Percentiles rank a stretch among this genome's conserved stretches.
Evolutionary conservation across 2,113 vertebrate genomes (phyloP).

Genomic region (Arizona elegans): DNA sequence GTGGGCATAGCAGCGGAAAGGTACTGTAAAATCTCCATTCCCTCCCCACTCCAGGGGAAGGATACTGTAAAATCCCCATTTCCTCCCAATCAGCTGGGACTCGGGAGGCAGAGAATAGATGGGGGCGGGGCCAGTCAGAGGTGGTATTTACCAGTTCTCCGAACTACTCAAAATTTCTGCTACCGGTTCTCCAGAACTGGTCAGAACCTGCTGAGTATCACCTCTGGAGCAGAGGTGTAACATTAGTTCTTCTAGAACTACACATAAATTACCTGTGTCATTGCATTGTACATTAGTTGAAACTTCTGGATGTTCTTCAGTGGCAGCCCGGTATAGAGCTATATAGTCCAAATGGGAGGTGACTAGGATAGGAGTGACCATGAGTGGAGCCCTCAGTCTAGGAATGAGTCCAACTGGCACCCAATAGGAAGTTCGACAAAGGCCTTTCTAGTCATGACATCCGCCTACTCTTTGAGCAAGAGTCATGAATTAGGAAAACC

Average conservation of each 20-base stretch:
- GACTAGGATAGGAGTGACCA: background rate
- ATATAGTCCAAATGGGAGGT: background rate
- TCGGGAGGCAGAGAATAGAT: too few species aligned
- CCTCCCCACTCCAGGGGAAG: too few species aligned
- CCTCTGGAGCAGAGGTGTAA: background rate
- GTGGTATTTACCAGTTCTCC: too few species aligned
- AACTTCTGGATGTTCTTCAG: background rate
- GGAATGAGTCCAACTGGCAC: background rate
- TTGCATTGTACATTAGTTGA: background rate
- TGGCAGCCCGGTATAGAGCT: background rate
- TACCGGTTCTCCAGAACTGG: too few species aligned
- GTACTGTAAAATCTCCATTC: too few species aligned
- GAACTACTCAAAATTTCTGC: too few species aligned
- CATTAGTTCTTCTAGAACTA: background rate
- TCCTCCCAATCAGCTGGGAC: too few species aligned
- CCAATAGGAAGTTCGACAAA: background rate
- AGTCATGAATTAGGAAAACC: background rate
- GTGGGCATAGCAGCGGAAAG: too few species aligned
- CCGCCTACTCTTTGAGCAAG: background rate
- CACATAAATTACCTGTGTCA: background rate
- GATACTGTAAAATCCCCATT: too few species aligned
- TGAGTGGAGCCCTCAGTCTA: background rate
- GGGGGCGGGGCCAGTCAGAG: too few species aligned
- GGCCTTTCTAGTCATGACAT: too few species aligned
- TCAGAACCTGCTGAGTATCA: too few species aligned